Evolutionary conservation across 2,797 vertebrate genomes (phyloP).

Genomic region (Miichthys miiuy): DNA sequence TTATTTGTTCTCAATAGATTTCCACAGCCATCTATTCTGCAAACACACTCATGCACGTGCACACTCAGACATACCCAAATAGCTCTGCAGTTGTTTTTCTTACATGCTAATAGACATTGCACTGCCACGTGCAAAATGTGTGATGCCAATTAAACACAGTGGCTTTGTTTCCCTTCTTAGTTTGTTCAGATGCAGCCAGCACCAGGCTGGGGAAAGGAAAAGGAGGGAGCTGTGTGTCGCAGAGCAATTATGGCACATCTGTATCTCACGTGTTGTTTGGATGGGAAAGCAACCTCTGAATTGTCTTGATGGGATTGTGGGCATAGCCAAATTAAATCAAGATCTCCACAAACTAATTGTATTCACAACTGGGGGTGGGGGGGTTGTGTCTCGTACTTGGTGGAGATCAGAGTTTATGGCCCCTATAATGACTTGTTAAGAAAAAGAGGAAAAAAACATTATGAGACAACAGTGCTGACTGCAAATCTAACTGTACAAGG

Average conservation of each 20-base stretch:
- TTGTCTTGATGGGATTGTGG: constrained; percentile 40
- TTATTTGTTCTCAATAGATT: constrained; percentile 9
- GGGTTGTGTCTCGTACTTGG: constrained; percentile 41
- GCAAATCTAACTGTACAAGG: constrained; percentile 48
- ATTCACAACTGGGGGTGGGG: constrained; percentile 5
- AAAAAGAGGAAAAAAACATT: constrained; percentile 10
- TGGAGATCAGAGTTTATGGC: constrained; percentile 66
- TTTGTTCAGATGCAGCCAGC: constrained; percentile 52
- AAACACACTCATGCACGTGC: neutral
- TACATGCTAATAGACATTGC: constrained; percentile 14
- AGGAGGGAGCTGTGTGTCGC: constrained; percentile 21
- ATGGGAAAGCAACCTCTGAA: constrained; percentile 26
- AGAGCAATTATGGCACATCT: constrained; percentile 60
- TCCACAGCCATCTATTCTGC: constrained; percentile 8
- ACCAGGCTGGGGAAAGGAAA: constrained; percentile 8
- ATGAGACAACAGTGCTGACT: constrained; percentile 43
- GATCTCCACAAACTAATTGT: constrained; percentile 54
- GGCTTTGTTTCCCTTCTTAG: constrained; percentile 15
- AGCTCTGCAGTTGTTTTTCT: constrained; percentile 29
- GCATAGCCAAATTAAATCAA: constrained; percentile 57
- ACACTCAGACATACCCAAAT: constrained; percentile 6
- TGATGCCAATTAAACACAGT: constrained; percentile 50
- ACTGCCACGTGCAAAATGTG: constrained; percentile 27
- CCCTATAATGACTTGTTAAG: constrained; percentile 66
- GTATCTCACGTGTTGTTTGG: constrained; percentile 41